Percentiles rank a stretch among this genome's conserved stretches.
Evolutionary conservation across 2,113 vertebrate species (phyloP).

Genomic region (Pavo muticus): DNA sequence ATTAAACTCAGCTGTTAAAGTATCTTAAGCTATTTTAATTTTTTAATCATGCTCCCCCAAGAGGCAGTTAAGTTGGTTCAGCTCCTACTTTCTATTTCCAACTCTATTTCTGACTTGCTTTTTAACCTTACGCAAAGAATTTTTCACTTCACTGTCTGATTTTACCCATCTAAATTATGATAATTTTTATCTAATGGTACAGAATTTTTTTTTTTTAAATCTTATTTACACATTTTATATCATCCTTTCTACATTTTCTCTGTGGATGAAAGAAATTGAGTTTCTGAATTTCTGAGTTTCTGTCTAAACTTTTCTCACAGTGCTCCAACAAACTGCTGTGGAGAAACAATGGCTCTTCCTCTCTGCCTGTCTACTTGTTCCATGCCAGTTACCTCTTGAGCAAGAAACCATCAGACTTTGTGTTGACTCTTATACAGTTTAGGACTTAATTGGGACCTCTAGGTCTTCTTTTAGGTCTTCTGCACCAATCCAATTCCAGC

Average conservation of each 20-base stretch:
- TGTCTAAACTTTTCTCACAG: not conserved
- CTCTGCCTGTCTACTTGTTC: not conserved
- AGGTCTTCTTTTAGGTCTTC: not conserved
- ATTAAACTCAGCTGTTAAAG: not conserved
- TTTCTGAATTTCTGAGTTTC: not conserved
- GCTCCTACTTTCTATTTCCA: slow-evolving; percentile 15
- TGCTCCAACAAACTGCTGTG: not conserved
- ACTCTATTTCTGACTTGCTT: not conserved
- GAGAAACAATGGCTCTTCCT: not conserved
- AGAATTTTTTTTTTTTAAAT: not conserved
- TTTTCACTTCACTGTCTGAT: not conserved
- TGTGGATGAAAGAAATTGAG: not conserved
- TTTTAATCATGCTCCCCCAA: not conserved
- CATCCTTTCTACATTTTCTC: not conserved
- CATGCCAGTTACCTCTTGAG: not conserved
- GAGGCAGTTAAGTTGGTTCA: not conserved
- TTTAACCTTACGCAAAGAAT: slow-evolving; percentile 1
- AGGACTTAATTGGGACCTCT: not conserved
- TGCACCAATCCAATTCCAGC: not conserved
- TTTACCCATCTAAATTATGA: not conserved
- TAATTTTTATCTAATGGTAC: not conserved
- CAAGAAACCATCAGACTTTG: not conserved
- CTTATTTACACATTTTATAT: not conserved
- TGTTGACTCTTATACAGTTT: not conserved
- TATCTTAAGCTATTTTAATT: not conserved